Evolutionary conservation across 1,140 invertebrate species (phyloP).

Genomic region (Lethrus apterus): DNA sequence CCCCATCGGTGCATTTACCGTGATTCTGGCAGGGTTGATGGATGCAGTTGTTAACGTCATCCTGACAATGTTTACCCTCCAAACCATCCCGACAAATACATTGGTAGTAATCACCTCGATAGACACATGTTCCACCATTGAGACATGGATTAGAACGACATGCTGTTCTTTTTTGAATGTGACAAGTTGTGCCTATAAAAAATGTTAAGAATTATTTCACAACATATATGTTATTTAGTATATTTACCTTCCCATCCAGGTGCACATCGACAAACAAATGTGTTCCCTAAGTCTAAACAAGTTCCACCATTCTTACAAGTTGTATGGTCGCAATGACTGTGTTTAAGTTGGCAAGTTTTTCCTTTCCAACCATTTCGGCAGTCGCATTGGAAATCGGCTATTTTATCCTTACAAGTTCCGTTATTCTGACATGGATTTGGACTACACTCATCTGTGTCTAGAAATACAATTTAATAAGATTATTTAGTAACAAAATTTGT

Average conservation of each 20-base stretch:
- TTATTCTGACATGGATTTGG: constrained; percentile 68
- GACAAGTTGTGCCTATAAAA: constrained; percentile 54
- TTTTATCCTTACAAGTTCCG: constrained; percentile 65
- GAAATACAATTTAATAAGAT: constrained; percentile 24
- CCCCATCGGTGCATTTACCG: constrained; percentile 71
- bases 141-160: constrained; percentile 63
- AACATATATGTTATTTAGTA: too few relatives aligned
- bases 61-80: constrained; percentile 53
- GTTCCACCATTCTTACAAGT: constrained; percentile 59
- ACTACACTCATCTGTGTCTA: constrained; percentile 77
- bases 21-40: constrained; percentile 65
- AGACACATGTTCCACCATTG: constrained; percentile 70
- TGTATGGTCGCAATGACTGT: constrained; percentile 56
- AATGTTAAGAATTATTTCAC: not conserved
- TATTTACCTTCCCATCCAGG: constrained; percentile 55
- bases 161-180: constrained; percentile 61
- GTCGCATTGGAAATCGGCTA: constrained; percentile 66
- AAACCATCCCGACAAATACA: constrained; percentile 63
- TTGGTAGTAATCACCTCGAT: constrained; percentile 59
- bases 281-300: constrained; percentile 57
- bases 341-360: constrained; percentile 60
- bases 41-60: constrained; percentile 59
- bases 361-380: constrained; percentile 73
- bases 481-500: too few relatives aligned
- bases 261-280: constrained; percentile 56